Evolutionary conservation across 2,797 vertebrate genomes (phyloP).

Genomic region (Sorex maritimensis): DNA sequence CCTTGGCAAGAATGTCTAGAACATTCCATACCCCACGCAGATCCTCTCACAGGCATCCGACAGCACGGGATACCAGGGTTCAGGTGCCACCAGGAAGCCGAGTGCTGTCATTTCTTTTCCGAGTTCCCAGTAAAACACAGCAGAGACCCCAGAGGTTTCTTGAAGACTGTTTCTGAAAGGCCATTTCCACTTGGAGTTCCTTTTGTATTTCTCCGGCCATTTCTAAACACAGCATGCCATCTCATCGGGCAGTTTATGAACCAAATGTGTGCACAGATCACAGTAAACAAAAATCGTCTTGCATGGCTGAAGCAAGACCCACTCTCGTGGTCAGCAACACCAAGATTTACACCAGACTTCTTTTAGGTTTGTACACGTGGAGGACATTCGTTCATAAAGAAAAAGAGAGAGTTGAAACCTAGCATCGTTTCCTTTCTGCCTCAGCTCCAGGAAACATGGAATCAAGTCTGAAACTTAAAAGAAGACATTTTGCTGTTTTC

Average conservation of each 20-base stretch:
- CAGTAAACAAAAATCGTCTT: conserved; percentile 44
- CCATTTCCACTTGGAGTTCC: not conserved
- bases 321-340: conserved; percentile 28
- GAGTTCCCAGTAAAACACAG: conserved; percentile 18
- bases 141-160: not conserved
- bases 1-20: not conserved
- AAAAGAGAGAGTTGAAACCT: not conserved
- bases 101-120: conserved; percentile 20
- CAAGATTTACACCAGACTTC: conserved; percentile 10
- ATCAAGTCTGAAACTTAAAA: conserved; percentile 53
- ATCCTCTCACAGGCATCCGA: not conserved
- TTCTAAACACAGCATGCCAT: not conserved
- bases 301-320: conserved; percentile 50
- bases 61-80: not conserved
- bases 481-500: conserved; percentile 60
- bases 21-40: not conserved
- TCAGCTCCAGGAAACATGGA: conserved; percentile 6
- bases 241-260: conserved; percentile 32
- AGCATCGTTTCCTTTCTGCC: not conserved
- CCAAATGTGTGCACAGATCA: conserved; percentile 39
- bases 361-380: conserved; percentile 2
- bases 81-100: not conserved
- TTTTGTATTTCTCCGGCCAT: conserved; percentile 46
- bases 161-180: not conserved
- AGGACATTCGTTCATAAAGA: conserved; percentile 38